A percentile compares a stretch with the other conserved stretches of the same genome.
phyloP scores from a whole-genome alignment of 2,888 invertebrate species.

The Athalia rosae region DNA sequence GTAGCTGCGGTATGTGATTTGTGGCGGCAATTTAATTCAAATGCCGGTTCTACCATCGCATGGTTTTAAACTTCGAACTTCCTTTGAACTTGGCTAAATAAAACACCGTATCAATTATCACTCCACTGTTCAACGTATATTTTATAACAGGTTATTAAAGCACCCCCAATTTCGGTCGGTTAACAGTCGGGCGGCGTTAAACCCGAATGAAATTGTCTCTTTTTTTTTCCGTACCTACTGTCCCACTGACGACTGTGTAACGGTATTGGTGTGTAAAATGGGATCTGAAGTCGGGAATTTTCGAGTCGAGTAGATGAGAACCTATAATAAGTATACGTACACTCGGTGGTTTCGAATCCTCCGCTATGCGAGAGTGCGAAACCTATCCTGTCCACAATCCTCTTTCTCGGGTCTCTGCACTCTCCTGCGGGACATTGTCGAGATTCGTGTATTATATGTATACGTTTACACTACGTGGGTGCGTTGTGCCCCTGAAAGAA shows the following conservation, averaged over 20 bases:
- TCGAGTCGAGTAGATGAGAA: conserved; percentile 61
- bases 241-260: background rate
- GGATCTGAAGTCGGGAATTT: conserved; percentile 50
- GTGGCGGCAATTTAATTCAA: conserved; percentile 12
- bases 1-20: conserved; percentile 14
- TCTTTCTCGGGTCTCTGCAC: conserved; percentile 1
- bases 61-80: too few species aligned
- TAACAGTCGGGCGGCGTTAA: too few species aligned
- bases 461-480: background rate
- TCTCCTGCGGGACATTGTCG: background rate
- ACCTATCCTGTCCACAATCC: conserved; percentile 30
- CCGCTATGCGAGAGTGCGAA: conserved; percentile 16
- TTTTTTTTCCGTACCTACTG: background rate
- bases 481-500: conserved; percentile 16
- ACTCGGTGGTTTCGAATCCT: conserved; percentile 36
- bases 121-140: background rate
- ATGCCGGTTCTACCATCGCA: background rate
- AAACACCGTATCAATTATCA: background rate
- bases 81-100: background rate
- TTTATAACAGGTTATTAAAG: background rate
- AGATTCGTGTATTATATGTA: background rate
- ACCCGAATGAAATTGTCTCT: background rate
- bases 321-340: conserved; percentile 52
- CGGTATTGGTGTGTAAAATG: conserved; percentile 20
- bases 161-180: background rate